phyloP scores from a whole-genome alignment of 2,888 invertebrate species.

The Chaitophorus viminalis region DNA sequence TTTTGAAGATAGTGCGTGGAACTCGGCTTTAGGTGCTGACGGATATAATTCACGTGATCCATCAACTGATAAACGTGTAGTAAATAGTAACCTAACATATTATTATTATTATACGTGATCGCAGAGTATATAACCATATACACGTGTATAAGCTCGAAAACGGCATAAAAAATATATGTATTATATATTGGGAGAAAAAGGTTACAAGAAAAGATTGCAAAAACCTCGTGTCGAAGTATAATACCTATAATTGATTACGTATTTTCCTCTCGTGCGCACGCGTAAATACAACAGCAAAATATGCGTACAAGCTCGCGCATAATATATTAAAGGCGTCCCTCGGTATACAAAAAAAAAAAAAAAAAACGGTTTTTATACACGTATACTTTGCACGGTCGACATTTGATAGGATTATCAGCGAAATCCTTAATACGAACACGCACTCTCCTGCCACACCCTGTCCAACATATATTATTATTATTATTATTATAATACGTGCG shows the following conservation, averaged over 20 bases:
- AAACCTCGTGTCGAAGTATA: not conserved
- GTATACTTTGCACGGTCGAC: constrained; percentile 50
- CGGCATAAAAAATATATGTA: too few relatives aligned
- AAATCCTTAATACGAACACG: constrained; percentile 45
- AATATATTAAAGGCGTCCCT: not conserved
- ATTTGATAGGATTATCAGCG: constrained; percentile 58
- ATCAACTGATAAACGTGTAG: not conserved
- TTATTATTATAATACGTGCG: not conserved
- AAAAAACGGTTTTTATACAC: not conserved
- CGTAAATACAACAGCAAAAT: not conserved
- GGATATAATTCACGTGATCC: not conserved
- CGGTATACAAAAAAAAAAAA: not conserved
- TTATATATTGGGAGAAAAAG: too few relatives aligned
- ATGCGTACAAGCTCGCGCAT: not conserved
- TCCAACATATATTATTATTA: too few relatives aligned
- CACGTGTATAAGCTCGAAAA: not conserved
- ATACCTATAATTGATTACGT: not conserved
- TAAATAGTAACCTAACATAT: not conserved
- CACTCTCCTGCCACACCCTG: not conserved
- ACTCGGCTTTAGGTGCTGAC: not conserved
- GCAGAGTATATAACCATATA: too few relatives aligned
- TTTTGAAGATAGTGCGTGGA: not conserved
- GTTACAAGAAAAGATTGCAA: not conserved
- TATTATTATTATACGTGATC: not conserved
- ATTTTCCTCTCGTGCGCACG: not conserved